Evolutionary conservation across 2,797 vertebrate genomes (phyloP).

Genomic region (Urosaurus nigricauda): DNA sequence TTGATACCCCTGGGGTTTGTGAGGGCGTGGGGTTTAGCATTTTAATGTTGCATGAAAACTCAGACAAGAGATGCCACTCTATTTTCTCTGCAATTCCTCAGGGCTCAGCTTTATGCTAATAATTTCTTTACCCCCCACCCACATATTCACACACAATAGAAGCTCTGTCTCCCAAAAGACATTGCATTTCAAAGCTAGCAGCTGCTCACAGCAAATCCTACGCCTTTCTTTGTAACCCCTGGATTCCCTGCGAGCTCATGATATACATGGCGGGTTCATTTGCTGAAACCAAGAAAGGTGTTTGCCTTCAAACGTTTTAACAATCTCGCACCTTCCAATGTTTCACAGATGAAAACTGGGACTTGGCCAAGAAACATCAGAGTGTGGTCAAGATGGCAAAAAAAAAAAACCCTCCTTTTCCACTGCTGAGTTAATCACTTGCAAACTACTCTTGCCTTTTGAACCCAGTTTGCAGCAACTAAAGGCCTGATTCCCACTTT

Average conservation of each 20-base stretch:
- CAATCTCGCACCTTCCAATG: neutral
- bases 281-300: neutral
- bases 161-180: neutral
- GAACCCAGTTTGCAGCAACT: no score
- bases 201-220: neutral
- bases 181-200: neutral
- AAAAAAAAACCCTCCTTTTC: no score
- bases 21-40: neutral
- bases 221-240: neutral
- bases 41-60: neutral
- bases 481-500: no score
- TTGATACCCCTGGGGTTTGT: neutral
- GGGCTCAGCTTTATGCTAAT: neutral
- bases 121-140: neutral
- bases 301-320: neutral
- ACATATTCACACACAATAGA: neutral
- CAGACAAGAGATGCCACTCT: neutral
- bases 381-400: no score
- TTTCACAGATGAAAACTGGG: no score
- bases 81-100: neutral
- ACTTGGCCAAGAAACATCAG: no score
- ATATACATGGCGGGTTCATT: neutral
- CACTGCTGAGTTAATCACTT: no score
- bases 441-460: no score
- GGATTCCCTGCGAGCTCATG: neutral